Conservation (phyloP, 2,113 vertebrate species). For the Eptesicus fuscus region DNA sequence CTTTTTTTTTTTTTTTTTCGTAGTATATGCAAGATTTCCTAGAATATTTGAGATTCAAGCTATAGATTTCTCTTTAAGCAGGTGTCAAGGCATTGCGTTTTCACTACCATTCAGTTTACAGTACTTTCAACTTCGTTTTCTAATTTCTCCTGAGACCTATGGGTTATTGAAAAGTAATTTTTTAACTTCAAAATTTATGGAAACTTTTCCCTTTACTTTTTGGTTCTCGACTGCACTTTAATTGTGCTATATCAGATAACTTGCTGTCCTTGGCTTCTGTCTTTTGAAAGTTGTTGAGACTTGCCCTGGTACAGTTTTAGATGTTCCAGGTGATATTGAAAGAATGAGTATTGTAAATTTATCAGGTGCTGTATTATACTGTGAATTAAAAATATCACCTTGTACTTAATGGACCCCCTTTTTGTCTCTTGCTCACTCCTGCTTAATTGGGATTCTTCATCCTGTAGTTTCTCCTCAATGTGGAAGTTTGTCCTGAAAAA, state of each 20-base stretch:
- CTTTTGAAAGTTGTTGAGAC: background rate
- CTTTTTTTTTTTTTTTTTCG: background rate
- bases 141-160: background rate
- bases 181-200: background rate
- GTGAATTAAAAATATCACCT: background rate
- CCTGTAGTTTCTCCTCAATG: background rate
- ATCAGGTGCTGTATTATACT: background rate
- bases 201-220: background rate
- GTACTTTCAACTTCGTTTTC: background rate
- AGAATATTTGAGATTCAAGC: background rate
- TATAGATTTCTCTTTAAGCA: background rate
- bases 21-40: background rate
- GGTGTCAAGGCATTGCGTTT: background rate
- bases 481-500: background rate
- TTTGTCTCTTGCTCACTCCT: background rate
- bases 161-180: constrained; percentile 1
- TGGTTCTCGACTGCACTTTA: background rate
- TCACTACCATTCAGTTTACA: background rate
- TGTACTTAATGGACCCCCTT: background rate
- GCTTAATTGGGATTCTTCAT: background rate
- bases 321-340: background rate
- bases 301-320: background rate
- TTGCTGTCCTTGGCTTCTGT: background rate
- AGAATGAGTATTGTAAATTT: background rate
- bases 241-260: background rate